Evolutionary conservation across 1,140 invertebrate genomes (phyloP).

Genomic region (Macrobrachium rosenbergii): DNA sequence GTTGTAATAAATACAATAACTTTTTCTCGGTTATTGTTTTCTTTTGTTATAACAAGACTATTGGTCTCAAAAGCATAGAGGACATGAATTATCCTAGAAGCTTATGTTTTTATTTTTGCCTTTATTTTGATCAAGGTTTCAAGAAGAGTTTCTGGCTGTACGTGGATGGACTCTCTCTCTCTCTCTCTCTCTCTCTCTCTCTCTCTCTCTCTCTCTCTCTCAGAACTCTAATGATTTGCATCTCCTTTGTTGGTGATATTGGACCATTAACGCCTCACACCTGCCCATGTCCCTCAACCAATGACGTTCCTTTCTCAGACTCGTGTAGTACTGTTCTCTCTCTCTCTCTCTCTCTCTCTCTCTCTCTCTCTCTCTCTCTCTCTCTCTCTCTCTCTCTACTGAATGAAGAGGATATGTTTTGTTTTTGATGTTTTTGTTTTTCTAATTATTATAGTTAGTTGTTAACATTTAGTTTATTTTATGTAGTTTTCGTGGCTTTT

Average conservation of each 20-base stretch:
- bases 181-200: conserved; percentile 37
- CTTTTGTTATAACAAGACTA: too few species aligned
- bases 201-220: conserved; percentile 32
- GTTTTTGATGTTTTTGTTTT: too few species aligned
- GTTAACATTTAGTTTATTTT: too few species aligned
- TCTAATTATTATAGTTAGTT: too few species aligned
- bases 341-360: neutral
- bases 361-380: neutral
- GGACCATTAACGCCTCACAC: conserved; percentile 38
- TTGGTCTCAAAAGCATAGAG: too few species aligned
- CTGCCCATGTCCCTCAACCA: neutral
- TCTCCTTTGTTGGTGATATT: conserved; percentile 48
- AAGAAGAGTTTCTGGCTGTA: neutral
- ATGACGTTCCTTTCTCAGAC: neutral
- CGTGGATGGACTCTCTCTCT: conserved; percentile 24
- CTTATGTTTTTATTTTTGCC: too few species aligned
- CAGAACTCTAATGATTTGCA: conserved; percentile 29
- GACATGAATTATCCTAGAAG: too few species aligned
- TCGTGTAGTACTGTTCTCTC: neutral
- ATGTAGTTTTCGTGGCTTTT: too few species aligned
- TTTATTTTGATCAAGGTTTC: too few species aligned
- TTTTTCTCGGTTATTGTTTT: too few species aligned
- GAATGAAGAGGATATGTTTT: too few species aligned
- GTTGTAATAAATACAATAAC: too few species aligned
- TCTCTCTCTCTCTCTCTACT: neutral